Percentiles rank a stretch among this genome's conserved stretches.
Evolutionary conservation across 2,113 vertebrate species (phyloP).

Genomic region (Ochotona princeps): DNA sequence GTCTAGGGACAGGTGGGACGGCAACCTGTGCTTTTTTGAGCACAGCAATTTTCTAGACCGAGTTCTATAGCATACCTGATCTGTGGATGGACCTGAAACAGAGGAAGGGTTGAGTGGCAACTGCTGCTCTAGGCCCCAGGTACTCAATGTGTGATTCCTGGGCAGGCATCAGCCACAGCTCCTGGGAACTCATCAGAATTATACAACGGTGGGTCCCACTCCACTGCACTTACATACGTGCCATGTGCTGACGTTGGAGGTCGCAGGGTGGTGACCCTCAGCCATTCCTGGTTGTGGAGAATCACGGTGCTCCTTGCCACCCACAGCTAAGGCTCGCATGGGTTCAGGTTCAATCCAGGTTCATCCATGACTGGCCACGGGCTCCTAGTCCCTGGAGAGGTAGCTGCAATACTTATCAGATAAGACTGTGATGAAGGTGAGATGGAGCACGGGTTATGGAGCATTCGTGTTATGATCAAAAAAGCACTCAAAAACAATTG

Average conservation of each 20-base stretch:
- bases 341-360: neutral
- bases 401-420: neutral
- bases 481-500: too few relatives aligned
- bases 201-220: neutral
- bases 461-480: neutral
- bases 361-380: neutral
- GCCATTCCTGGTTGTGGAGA: too few relatives aligned
- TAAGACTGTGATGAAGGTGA: neutral
- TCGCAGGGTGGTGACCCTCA: rapidly evolving
- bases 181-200: neutral
- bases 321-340: rapidly evolving
- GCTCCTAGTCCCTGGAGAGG: too few relatives aligned
- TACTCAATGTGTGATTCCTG: neutral
- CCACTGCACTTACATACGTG: neutral
- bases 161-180: rapidly evolving
- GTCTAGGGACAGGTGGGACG: neutral
- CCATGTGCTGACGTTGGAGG: too few relatives aligned
- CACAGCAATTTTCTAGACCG: neutral
- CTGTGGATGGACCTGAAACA: neutral
- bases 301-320: neutral
- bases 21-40: neutral
- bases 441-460: neutral
- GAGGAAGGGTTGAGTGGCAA: neutral
- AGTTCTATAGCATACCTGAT: neutral
- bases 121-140: neutral